phyloP scores from a whole-genome alignment of 2,888 invertebrate species.

The Griposia aprilina region DNA sequence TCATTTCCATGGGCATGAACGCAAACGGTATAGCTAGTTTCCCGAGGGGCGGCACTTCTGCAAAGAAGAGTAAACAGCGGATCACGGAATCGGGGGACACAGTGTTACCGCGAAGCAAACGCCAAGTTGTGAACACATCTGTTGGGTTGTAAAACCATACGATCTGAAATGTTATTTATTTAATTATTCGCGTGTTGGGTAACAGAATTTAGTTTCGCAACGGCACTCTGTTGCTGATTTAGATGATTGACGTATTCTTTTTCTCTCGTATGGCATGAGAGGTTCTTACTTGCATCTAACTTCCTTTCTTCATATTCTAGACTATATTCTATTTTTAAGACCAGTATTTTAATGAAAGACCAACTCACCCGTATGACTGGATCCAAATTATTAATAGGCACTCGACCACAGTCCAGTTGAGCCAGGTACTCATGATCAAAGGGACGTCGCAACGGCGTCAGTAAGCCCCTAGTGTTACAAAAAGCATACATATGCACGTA shows the following conservation, averaged over 20 bases:
- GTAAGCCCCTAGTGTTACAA: slow-evolving; percentile 76
- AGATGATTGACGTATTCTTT: not conserved
- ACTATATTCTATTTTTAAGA: not conserved
- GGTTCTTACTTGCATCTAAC: not conserved
- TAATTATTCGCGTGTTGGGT: not conserved
- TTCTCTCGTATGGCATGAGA: not conserved
- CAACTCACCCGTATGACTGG: slow-evolving; percentile 84
- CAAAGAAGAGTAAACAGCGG: slow-evolving; percentile 85
- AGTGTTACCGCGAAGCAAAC: slow-evolving; percentile 81
- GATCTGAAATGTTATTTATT: slow-evolving; percentile 74
- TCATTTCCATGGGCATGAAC: slow-evolving; percentile 88
- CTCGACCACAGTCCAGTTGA: slow-evolving; percentile 84
- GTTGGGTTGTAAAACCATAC: slow-evolving; percentile 88
- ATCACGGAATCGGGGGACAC: slow-evolving; percentile 76
- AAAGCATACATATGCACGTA: slow-evolving; percentile 79
- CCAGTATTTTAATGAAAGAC: not conserved
- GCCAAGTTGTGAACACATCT: slow-evolving; percentile 86
- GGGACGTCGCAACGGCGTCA: slow-evolving; percentile 81
- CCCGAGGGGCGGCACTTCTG: slow-evolving; percentile 86
- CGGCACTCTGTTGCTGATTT: not conserved
- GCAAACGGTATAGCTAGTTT: slow-evolving; percentile 86
- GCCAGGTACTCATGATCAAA: slow-evolving; percentile 76
- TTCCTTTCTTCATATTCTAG: not conserved
- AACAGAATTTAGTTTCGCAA: not conserved
- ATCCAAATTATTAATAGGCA: slow-evolving; percentile 88